Evolutionary conservation across 2,113 vertebrate species (phyloP).

Genomic region (Brachypodius melanocephalos): DNA sequence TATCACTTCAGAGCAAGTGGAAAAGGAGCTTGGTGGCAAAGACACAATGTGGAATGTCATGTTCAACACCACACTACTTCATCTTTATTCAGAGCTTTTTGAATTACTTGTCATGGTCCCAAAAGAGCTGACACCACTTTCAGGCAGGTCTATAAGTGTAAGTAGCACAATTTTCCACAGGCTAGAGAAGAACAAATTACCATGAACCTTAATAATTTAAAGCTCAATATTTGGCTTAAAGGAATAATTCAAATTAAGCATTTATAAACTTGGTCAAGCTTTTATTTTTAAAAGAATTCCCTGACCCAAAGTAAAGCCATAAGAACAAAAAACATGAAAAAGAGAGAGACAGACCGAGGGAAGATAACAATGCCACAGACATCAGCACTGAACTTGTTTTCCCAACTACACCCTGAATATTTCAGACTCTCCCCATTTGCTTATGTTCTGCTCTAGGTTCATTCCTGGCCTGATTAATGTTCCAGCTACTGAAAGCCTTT

Average conservation of each 20-base stretch:
- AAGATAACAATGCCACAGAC: background rate
- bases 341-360: no score
- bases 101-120: background rate
- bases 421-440: background rate
- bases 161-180: background rate
- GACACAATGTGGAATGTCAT: background rate
- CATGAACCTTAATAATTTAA: background rate
- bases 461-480: background rate
- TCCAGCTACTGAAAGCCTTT: background rate
- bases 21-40: background rate
- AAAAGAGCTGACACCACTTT: background rate
- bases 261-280: background rate
- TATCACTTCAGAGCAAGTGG: background rate
- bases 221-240: background rate
- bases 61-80: background rate
- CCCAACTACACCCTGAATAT: background rate
- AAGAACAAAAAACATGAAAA: background rate
- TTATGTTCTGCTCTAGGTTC: background rate
- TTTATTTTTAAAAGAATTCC: background rate
- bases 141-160: background rate
- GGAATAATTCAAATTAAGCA: background rate
- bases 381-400: background rate
- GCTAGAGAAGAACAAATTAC: background rate
- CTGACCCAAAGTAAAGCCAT: background rate
- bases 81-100: background rate